phyloP scores from a whole-genome alignment of 1,140 invertebrate species.

The Paralvinella palmiformis region DNA sequence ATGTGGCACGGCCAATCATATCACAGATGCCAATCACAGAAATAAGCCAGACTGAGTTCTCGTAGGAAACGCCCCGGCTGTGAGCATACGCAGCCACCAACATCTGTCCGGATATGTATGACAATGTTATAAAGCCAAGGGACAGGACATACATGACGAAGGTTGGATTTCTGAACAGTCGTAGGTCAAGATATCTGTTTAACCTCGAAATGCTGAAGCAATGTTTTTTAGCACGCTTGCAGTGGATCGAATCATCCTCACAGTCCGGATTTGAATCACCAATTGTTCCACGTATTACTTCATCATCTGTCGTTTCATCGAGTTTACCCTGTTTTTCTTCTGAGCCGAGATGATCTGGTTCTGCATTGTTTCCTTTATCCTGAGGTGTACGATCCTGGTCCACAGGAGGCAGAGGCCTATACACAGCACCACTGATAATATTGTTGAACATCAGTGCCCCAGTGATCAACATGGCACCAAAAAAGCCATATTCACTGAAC shows the following conservation, averaged over 20 bases:
- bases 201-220: too few species aligned
- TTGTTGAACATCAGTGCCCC: slow-evolving; percentile 1
- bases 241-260: too few species aligned
- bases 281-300: too few species aligned
- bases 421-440: background rate
- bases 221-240: too few species aligned
- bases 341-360: too few species aligned
- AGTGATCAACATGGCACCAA: slow-evolving; percentile 9
- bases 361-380: too few species aligned
- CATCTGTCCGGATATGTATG: background rate
- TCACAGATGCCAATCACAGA: background rate
- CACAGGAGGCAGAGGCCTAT: slow-evolving; percentile 3
- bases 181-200: background rate
- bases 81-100: background rate
- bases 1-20: background rate
- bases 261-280: too few species aligned
- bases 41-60: background rate
- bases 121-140: background rate
- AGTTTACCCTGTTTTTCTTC: too few species aligned
- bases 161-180: background rate
- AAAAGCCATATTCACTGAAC: slow-evolving; percentile 13
- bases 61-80: background rate
- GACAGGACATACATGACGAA: background rate
- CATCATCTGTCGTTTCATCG: too few species aligned
- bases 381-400: too few species aligned